Percentiles rank a stretch among this genome's conserved stretches.
These are phyloP conservation scores for Temnothorax longispinosus DNA, from an alignment of 1,140 invertebrate species.

Conservation along the genomic window DNA sequence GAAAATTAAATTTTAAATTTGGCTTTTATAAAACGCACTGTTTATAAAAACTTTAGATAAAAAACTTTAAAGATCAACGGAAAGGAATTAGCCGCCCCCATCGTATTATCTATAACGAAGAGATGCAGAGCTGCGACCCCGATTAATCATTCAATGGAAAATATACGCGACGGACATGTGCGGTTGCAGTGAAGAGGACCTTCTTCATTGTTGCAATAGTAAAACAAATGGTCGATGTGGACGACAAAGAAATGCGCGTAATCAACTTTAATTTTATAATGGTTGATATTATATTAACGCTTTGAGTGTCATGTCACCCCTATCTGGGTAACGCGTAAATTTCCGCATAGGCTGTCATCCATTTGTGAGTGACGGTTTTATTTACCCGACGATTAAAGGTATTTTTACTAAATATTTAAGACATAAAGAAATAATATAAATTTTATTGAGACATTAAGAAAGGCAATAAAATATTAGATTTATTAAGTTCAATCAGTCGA, in stretches of 20 bases:
- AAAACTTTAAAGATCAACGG: conserved; percentile 27
- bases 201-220: conserved; percentile 50
- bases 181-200: conserved; percentile 17
- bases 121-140: conserved; percentile 71
- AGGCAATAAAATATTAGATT: no score
- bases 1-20: neutral
- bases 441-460: no score
- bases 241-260: neutral
- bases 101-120: conserved; percentile 33
- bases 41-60: neutral
- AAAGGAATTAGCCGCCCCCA: conserved; percentile 30
- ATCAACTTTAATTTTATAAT: neutral
- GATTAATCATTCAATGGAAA: conserved; percentile 74
- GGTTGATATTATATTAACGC: neutral
- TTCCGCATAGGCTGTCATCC: no score
- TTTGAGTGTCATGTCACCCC: no score
- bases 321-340: no score
- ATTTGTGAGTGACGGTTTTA: no score
- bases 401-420: no score
- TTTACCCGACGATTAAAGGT: no score
- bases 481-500: no score
- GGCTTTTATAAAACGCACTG: no score
- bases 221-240: neutral
- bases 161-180: conserved; percentile 49
- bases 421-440: no score